Percentiles rank a stretch among this genome's conserved stretches.
phyloP scores from a whole-genome alignment of 1,140 invertebrate genomes.

The Lucilia sericata region DNA sequence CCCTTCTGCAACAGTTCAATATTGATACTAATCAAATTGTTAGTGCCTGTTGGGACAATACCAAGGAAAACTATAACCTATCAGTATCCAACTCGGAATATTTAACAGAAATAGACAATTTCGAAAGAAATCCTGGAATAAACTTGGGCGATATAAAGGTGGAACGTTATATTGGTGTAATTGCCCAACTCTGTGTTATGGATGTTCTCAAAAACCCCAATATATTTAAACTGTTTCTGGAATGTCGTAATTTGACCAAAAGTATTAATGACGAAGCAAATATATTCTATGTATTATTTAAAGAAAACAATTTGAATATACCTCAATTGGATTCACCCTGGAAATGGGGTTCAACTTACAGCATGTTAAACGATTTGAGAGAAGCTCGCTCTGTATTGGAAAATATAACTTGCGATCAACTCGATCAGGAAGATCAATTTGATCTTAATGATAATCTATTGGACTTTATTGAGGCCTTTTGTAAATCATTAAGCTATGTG shows the following conservation, averaged over 20 bases:
- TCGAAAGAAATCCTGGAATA: neutral
- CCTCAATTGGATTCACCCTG: constrained; percentile 30
- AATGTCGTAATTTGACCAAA: constrained; percentile 28
- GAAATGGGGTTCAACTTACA: constrained; percentile 27
- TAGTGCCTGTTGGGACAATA: neutral
- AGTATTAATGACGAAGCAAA: neutral
- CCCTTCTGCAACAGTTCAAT: neutral
- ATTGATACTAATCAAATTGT: constrained; percentile 13
- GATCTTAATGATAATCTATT: neutral
- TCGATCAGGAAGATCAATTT: constrained; percentile 4
- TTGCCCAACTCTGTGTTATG: neutral
- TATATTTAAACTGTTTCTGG: neutral
- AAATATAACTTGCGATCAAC: neutral
- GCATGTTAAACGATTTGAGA: neutral
- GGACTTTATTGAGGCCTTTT: neutral
- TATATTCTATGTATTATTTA: neutral
- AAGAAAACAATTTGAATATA: neutral
- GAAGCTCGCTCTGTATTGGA: neutral
- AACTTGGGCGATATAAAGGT: neutral
- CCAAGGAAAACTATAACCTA: neutral
- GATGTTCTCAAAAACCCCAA: neutral
- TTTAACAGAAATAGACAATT: neutral
- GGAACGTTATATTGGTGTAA: neutral
- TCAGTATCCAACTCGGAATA: neutral
- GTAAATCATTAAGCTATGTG: neutral